phyloP scores from a whole-genome alignment of 2,888 invertebrate genomes.

The Acholoe squamosa region DNA sequence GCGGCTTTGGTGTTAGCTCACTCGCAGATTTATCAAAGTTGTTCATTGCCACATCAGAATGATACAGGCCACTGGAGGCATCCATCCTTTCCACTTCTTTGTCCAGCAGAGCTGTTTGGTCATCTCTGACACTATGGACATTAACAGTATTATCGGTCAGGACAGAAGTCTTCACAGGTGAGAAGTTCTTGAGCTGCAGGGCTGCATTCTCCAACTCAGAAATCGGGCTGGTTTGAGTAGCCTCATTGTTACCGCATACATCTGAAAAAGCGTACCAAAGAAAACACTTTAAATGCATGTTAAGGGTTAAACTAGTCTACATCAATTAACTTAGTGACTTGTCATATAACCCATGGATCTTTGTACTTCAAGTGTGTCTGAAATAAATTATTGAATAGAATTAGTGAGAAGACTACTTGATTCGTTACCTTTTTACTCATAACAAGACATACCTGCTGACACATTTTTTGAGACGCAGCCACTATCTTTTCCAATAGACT shows the following conservation, averaged over 20 bases:
- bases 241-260: background rate
- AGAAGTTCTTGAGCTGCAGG: background rate
- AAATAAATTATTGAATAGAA: no score
- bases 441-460: background rate
- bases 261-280: background rate
- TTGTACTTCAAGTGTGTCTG: no score
- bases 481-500: background rate
- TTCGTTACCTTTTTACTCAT: no score
- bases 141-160: background rate
- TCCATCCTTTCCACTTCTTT: background rate
- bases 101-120: background rate
- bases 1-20: background rate
- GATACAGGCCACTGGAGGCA: background rate
- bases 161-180: background rate
- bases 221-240: background rate
- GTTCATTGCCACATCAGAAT: background rate
- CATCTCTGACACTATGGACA: background rate
- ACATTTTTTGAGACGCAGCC: background rate
- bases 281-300: no score
- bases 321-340: no score
- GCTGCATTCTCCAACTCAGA: conserved; percentile 16
- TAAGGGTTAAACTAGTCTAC: no score
- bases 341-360: no score
- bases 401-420: no score
- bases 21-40: background rate